A percentile compares a stretch with the other conserved stretches of the same genome.
Conservation (phyloP, 2,797 vertebrate genomes). For the Sparidentex hasta region DNA sequence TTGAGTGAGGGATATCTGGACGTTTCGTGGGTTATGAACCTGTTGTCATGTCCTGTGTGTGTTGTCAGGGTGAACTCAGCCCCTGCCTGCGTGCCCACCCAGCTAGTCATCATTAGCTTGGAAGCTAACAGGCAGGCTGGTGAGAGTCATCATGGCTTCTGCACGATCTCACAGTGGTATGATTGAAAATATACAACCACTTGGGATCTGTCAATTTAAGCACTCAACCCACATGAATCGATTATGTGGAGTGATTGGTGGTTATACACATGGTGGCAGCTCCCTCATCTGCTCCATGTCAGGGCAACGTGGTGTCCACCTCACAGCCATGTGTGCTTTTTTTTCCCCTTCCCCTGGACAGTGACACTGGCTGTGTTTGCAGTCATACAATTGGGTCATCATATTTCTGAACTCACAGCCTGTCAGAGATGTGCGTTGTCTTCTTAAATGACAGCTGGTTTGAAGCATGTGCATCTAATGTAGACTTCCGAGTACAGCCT, state of each 20-base stretch:
- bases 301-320: constrained; percentile 80
- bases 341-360: no score
- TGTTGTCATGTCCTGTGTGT: constrained; percentile 30
- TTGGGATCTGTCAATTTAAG: background rate
- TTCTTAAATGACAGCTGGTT: constrained; percentile 26
- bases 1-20: rapidly evolving
- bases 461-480: constrained; percentile 32
- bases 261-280: background rate
- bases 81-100: background rate
- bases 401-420: background rate
- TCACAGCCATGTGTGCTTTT: constrained; percentile 25
- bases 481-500: constrained; percentile 29
- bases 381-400: constrained; percentile 2
- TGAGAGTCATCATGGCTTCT: constrained; percentile 37
- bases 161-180: background rate
- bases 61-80: constrained; percentile 20
- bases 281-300: constrained; percentile 40
- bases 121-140: constrained; percentile 38
- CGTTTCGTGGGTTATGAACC: background rate
- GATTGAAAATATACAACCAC: rapidly evolving
- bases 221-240: background rate
- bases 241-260: background rate
- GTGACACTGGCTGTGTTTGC: background rate
- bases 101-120: constrained; percentile 50
- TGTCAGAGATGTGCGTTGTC: constrained; percentile 9